Evolutionary conservation across 2,888 invertebrate genomes (phyloP).

Genomic region (Amitus sp.): DNA sequence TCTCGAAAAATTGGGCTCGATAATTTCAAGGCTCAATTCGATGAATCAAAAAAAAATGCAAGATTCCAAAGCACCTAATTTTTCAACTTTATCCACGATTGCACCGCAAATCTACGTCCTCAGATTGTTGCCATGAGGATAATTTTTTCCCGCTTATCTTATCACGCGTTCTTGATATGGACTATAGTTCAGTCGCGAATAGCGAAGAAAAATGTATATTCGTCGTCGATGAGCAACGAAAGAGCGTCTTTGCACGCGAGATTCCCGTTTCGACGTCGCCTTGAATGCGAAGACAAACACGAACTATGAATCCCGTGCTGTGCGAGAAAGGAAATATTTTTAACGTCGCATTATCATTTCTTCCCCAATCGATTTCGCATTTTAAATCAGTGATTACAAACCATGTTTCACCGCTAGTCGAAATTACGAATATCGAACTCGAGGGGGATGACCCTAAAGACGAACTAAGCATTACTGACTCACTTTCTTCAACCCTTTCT

Average conservation of each 20-base stretch:
- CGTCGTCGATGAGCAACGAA: conserved; percentile 26
- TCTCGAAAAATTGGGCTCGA: no score
- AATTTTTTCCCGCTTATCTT: conserved; percentile 54
- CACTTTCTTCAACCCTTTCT: conserved; percentile 40
- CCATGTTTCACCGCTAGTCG: no score
- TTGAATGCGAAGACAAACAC: conserved; percentile 24
- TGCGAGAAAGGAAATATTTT: conserved; percentile 18
- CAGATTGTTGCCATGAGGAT: conserved; percentile 64
- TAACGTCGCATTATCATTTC: no score
- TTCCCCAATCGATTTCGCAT: no score
- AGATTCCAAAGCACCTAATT: conserved; percentile 15
- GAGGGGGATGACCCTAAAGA: conserved; percentile 17
- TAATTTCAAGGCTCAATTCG: no score
- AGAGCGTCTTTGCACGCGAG: conserved; percentile 29
- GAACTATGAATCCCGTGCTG: conserved; percentile 14
- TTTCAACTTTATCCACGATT: conserved; percentile 37
- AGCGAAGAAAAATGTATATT: conserved; percentile 35
- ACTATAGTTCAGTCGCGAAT: conserved; percentile 50
- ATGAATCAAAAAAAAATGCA: no score
- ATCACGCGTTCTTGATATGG: conserved; percentile 54
- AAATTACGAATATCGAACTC: no score
- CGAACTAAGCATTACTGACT: conserved; percentile 39
- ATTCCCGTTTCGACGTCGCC: conserved; percentile 21
- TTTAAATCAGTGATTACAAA: no score
- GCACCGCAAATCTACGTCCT: conserved; percentile 53